Conservation (phyloP, 2,113 vertebrate genomes). For the Hydrochoerus hydrochaeris region DNA sequence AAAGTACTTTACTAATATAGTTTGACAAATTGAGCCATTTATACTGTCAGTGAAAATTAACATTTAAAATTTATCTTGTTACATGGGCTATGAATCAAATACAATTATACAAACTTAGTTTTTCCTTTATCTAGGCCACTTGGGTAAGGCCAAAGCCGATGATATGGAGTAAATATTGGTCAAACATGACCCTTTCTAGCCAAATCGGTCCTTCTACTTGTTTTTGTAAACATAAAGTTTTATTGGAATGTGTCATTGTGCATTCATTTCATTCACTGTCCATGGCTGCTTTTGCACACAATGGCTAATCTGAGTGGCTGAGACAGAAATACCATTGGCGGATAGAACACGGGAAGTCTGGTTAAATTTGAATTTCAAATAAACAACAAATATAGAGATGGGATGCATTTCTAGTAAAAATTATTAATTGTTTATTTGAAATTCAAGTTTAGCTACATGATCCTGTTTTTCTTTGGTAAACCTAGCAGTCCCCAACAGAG, state of each 20-base stretch:
- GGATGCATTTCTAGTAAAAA: not conserved
- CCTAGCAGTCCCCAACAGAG: not conserved
- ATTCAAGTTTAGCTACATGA: not conserved
- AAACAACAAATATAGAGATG: not conserved
- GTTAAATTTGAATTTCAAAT: slow-evolving; percentile 19
- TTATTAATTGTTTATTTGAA: slow-evolving; percentile 16
- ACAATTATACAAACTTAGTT: not conserved
- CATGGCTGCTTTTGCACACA: not conserved
- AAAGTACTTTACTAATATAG: not conserved
- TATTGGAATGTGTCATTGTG: not conserved
- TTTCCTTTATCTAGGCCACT: not conserved
- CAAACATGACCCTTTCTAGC: not conserved
- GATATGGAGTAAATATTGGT: not conserved
- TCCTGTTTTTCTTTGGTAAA: not conserved
- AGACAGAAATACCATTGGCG: not conserved
- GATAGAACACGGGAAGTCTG: not conserved
- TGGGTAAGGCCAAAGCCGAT: not conserved
- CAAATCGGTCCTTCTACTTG: not conserved
- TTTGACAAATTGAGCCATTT: not conserved
- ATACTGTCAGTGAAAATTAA: not conserved
- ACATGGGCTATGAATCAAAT: slow-evolving; percentile 8
- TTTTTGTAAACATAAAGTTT: not conserved
- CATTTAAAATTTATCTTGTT: not conserved
- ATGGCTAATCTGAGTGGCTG: not conserved
- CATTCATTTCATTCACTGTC: not conserved